Conservation (phyloP, 1,140 invertebrate species). For the Philotrypesis tridentata region DNA sequence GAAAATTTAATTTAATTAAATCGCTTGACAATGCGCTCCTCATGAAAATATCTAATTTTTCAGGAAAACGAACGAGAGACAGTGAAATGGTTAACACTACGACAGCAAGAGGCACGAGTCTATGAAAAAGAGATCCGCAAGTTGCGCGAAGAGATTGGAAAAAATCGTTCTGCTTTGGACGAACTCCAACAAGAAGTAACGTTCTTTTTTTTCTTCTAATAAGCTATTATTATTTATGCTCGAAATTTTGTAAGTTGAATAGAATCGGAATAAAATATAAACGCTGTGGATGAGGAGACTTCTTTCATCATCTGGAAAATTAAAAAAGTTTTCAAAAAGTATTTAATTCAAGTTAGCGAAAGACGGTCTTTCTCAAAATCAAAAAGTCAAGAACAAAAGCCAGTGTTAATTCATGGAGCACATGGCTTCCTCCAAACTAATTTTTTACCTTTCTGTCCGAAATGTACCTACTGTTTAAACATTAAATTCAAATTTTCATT, state of each 20-base stretch:
- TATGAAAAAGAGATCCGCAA: constrained; percentile 62
- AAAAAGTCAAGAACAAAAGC: no score
- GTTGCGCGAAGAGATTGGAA: constrained; percentile 64
- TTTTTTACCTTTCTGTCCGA: no score
- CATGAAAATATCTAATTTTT: background rate
- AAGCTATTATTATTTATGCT: background rate
- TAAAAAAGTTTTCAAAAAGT: background rate
- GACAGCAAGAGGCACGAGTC: constrained; percentile 58
- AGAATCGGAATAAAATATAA: background rate
- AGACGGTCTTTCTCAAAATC: no score
- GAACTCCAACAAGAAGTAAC: constrained; percentile 64
- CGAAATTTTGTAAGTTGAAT: background rate
- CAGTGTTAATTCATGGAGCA: no score
- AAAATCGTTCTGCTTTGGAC: constrained; percentile 56
- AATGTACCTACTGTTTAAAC: no score
- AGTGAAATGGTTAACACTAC: constrained; percentile 60
- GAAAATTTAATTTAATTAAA: no score
- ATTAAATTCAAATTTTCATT: no score
- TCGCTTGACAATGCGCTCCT: no score
- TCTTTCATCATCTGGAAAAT: background rate
- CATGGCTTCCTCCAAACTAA: no score
- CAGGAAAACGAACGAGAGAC: constrained; percentile 51
- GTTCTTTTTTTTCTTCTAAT: background rate
- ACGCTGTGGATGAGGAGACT: background rate
- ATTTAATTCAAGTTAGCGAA: background rate